Evolutionary conservation across 2,797 vertebrate genomes (phyloP), one percentile per base, ranked within the genome.

Genomic region (Vespertilio murinus): DNA sequence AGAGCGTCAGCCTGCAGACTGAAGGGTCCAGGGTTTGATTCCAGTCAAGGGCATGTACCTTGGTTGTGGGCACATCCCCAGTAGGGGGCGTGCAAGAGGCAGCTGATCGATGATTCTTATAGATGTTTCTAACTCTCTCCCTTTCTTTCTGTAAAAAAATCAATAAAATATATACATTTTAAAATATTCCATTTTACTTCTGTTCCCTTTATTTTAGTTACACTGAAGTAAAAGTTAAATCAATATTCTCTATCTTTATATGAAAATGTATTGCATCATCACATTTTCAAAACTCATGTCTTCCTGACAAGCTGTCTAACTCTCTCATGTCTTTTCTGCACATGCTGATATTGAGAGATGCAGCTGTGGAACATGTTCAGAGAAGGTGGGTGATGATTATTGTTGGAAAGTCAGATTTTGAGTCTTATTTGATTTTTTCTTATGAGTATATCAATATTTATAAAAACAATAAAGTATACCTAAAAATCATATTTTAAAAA

Each of bases 171-270:
- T 10, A 42, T 42, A 42, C 10, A 42, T 42, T 42, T 42, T 42
- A 42, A 42, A 69, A 54, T 16, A 74, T 93, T 65, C 7, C 28
- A 9, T 14, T 89, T 95, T 93, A 75, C 14, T 38, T 78, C n/a
- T 14, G 25, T 88, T 71, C 2, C 16, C 67, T 90, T 92, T 84
- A 86, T 73, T 73, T 73, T 30, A 70, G n/a, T 13, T 73, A 77
- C 3, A 45, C 2, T 81, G 8, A 94, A 73, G 59, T 73, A 81
- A 73, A 95, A 79, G 40, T 91, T 56, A 91, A 83, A 40, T 80
- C 16, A 81, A 30, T 18, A 6, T 85, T 81, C 69, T 75, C 38
- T 74, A 35, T 77, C n/a, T 88, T 71, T 73, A 71, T 30, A 45
- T 64, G 18, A 38, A 75, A 91, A 71, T 54, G 40, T 49, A 33